phyloP scores from a whole-genome alignment of 2,797 vertebrate species.

The Spinus olivaceus region DNA sequence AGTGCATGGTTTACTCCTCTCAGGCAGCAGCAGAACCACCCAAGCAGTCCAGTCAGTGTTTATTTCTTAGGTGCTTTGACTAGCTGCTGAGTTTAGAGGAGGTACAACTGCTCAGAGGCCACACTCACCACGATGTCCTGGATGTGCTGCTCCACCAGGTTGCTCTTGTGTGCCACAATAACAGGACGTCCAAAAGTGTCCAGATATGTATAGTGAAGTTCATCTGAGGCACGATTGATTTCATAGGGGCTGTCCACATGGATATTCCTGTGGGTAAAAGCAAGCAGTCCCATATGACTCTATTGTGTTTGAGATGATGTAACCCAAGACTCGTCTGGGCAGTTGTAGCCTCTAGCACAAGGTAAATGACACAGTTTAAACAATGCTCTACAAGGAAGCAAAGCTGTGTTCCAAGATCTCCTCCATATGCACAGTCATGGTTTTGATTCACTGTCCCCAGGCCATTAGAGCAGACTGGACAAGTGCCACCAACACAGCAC shows the following conservation, averaged over 20 bases:
- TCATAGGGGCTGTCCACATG: conserved; percentile 93
- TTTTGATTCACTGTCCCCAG: not conserved
- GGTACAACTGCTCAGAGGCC: not conserved
- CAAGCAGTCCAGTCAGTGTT: not conserved
- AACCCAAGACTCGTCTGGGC: not conserved
- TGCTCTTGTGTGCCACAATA: conserved; percentile 91
- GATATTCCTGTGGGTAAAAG: conserved; percentile 82
- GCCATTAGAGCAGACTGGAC: not conserved
- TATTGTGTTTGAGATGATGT: not conserved
- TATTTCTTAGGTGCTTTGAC: not conserved
- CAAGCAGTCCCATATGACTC: not conserved
- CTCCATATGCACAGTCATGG: not conserved
- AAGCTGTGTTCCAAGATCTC: not conserved
- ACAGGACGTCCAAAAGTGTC: conserved; percentile 96
- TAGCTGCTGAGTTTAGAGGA: not conserved
- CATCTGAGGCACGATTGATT: conserved; percentile 85
- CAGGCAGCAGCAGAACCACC: not conserved
- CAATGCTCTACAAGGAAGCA: not conserved
- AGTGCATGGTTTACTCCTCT: not conserved
- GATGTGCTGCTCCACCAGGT: conserved; percentile 97
- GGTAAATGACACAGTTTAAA: not conserved
- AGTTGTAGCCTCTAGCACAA: not conserved
- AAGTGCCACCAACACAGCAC: not conserved
- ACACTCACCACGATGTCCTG: conserved; percentile 93
- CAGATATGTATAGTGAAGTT: conserved; percentile 96